Evolutionary conservation across 2,797 vertebrate genomes (phyloP).

Genomic region (Spheniscus humboldti): DNA sequence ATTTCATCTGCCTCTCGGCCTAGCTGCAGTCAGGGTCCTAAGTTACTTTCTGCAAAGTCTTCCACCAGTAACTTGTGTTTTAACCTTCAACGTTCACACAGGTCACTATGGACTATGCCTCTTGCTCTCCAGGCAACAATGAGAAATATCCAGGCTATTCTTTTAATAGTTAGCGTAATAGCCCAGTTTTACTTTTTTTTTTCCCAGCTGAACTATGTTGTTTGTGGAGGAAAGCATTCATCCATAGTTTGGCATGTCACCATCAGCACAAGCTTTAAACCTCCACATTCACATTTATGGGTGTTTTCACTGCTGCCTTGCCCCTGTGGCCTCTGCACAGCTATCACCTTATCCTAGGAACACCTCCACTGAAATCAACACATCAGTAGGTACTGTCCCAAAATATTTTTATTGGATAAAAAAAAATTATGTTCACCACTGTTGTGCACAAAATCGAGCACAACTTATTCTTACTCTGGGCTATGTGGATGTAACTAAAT

Average conservation of each 20-base stretch:
- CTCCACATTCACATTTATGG: neutral
- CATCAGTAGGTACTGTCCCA: neutral
- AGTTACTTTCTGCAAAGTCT: neutral
- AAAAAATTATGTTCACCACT: neutral
- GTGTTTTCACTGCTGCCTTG: neutral
- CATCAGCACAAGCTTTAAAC: neutral
- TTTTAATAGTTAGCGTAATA: neutral
- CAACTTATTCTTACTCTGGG: neutral
- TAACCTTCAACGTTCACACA: neutral
- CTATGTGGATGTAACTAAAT: neutral
- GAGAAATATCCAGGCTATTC: neutral
- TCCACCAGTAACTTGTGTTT: neutral
- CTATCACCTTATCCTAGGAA: neutral
- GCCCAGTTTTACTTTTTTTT: neutral
- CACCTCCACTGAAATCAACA: neutral
- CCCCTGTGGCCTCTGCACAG: neutral
- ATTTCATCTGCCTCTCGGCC: neutral
- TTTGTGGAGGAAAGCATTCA: neutral
- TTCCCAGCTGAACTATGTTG: neutral
- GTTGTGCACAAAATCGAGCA: neutral
- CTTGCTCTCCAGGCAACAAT: neutral
- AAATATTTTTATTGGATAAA: neutral
- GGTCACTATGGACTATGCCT: neutral
- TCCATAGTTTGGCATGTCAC: fast-evolving
- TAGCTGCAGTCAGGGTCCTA: neutral